Percentiles rank a stretch among this genome's conserved stretches.
Conservation (phyloP, 92 coral and sea anemone genomes). For the Nematostella vectensis region DNA sequence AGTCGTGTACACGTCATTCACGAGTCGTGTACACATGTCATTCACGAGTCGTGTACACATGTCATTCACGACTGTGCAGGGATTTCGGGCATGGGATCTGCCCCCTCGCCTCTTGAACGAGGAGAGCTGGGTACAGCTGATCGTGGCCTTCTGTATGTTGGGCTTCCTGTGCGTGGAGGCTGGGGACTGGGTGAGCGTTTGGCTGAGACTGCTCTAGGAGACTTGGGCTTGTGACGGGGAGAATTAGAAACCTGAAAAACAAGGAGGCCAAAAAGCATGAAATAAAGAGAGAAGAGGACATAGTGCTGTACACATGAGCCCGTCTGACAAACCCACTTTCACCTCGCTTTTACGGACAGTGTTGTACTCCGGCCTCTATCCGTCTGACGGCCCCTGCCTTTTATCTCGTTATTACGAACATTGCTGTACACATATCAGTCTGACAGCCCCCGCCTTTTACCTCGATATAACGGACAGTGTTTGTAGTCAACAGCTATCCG, state of each 20-base stretch:
- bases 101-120: slow-evolving; percentile 51
- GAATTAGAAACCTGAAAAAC: slow-evolving; percentile 22
- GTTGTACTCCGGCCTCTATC: too few species aligned
- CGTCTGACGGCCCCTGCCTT: too few species aligned
- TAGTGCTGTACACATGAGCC: not conserved
- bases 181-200: slow-evolving; percentile 51
- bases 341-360: too few species aligned
- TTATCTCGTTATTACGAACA: too few species aligned
- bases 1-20: too few species aligned
- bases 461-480: too few species aligned
- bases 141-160: slow-evolving; percentile 52
- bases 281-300: not conserved
- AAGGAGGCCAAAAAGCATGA: too few species aligned
- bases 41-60: too few species aligned
- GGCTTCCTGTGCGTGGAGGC: slow-evolving; percentile 69
- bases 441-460: too few species aligned
- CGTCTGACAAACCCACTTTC: not conserved
- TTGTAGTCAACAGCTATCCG: too few species aligned
- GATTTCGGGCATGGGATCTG: slow-evolving; percentile 33
- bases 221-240: slow-evolving; percentile 41
- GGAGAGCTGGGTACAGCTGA: slow-evolving; percentile 79
- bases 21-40: too few species aligned
- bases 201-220: slow-evolving; percentile 59
- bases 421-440: too few species aligned
- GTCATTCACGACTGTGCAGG: slow-evolving; percentile 28